These are phyloP conservation scores for Halichondria panicea DNA, from an alignment of 37 sponge, comb jelly and placozoan species.

Conservation along the genomic window DNA sequence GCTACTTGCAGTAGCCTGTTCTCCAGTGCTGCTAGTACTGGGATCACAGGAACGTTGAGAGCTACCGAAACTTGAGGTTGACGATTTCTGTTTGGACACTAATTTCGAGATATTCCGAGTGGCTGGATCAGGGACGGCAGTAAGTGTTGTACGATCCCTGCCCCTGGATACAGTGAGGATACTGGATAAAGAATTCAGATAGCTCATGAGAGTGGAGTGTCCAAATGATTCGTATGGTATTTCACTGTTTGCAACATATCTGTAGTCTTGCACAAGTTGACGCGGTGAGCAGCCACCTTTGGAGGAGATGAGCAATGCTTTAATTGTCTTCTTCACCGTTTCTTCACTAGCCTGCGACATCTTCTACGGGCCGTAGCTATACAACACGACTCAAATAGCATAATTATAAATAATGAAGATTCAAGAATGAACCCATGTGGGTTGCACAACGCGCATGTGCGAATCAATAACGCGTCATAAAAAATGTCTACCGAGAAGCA, in stretches of 20 bases:
- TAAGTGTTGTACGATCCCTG: not conserved
- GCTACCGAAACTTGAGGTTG: not conserved
- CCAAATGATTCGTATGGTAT: constrained; percentile 33
- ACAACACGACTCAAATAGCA: not conserved
- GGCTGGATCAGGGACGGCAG: constrained; percentile 23
- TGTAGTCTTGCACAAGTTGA: constrained; percentile 40
- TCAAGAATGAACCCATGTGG: not conserved
- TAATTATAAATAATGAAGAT: not conserved
- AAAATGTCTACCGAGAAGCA: not conserved
- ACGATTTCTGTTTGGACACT: constrained; percentile 31
- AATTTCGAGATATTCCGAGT: constrained; percentile 34
- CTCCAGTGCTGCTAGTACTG: not conserved
- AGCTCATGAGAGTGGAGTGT: constrained; percentile 20
- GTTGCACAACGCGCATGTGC: not conserved
- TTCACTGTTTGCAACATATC: constrained; percentile 7
- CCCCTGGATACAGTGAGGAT: not conserved
- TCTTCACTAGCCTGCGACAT: too few species aligned
- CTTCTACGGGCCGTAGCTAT: not conserved
- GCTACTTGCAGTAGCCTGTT: not conserved
- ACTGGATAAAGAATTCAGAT: constrained; percentile 32
- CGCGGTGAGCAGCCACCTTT: constrained; percentile 46
- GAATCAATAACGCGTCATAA: not conserved
- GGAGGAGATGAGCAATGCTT: constrained; percentile 47
- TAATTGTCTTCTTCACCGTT: constrained; percentile 30
- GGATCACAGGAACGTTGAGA: not conserved